These are phyloP conservation scores for Tauraco hartlaubi DNA, from an alignment of 2,797 vertebrate genomes.

Conservation along the genomic window DNA sequence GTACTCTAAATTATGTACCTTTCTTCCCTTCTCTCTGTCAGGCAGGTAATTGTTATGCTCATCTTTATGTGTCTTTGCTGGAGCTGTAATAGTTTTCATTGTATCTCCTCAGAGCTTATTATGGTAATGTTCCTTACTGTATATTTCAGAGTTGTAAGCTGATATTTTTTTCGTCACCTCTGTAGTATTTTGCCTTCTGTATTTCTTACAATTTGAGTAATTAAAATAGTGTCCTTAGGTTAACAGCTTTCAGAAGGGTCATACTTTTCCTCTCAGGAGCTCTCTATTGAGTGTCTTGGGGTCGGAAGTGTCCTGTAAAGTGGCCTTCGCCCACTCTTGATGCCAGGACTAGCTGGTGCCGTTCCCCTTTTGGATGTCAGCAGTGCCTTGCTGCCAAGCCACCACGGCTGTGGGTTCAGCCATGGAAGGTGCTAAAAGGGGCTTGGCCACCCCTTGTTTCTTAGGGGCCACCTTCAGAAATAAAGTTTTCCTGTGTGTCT, in stretches of 20 bases:
- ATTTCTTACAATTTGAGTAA: conserved; percentile 1
- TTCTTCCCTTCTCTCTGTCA: conserved; percentile 39
- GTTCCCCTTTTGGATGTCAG: not conserved
- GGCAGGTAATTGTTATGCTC: conserved; percentile 45
- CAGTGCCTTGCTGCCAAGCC: not conserved
- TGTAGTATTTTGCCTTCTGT: not conserved
- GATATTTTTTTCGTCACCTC: not conserved
- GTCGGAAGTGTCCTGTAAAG: not conserved
- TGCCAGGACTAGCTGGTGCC: not conserved
- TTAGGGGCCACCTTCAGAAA: not conserved
- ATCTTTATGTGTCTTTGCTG: conserved; percentile 57
- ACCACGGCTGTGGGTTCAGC: fast-evolving
- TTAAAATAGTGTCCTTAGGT: conserved; percentile 28
- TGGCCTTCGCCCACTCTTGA: fast-evolving
- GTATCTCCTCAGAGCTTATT: conserved; percentile 45
- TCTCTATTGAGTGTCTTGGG: not conserved
- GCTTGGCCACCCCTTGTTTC: not conserved
- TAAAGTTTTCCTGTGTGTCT: not conserved
- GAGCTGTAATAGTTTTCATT: conserved; percentile 55
- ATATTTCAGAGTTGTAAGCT: not conserved
- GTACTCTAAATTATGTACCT: conserved; percentile 36
- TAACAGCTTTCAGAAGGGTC: not conserved
- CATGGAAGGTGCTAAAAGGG: fast-evolving
- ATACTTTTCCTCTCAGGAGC: not conserved
- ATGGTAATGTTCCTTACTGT: conserved; percentile 37